These are phyloP conservation scores for Chrysomela aeneicollis DNA, from an alignment of 2,888 invertebrate genomes.

Conservation along the genomic window DNA sequence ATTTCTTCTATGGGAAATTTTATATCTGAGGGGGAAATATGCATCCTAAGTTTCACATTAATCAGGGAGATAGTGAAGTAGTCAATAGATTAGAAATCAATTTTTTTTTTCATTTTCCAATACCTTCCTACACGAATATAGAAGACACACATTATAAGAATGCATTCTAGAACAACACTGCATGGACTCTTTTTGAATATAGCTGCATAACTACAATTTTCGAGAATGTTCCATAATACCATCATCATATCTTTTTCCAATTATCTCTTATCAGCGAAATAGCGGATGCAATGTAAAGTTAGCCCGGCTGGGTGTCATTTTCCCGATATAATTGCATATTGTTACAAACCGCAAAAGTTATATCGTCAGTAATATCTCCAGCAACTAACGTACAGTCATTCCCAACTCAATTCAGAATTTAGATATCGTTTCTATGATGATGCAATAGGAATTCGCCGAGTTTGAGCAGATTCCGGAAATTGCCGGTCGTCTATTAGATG, in stretches of 20 bases:
- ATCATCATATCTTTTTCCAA: neutral
- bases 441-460: constrained; percentile 35
- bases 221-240: neutral
- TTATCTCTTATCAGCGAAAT: constrained; percentile 2
- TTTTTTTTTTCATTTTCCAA: no score
- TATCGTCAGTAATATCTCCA: constrained; percentile 33
- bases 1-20: no score
- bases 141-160: no score
- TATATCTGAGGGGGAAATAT: no score
- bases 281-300: constrained; percentile 12
- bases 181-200: no score
- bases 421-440: constrained; percentile 37
- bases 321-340: constrained; percentile 36
- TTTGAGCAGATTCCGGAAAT: constrained; percentile 33
- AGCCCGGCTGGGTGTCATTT: constrained; percentile 24
- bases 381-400: constrained; percentile 40
- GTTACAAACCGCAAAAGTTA: constrained; percentile 35
- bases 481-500: constrained; percentile 33
- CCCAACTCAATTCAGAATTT: constrained; percentile 41
- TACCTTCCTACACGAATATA: no score
- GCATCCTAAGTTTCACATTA: no score
- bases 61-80: no score
- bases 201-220: neutral
- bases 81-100: no score
- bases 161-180: no score